Evolutionary conservation across 1,140 invertebrate species (phyloP).

Genomic region (Drosophila sp.): DNA sequence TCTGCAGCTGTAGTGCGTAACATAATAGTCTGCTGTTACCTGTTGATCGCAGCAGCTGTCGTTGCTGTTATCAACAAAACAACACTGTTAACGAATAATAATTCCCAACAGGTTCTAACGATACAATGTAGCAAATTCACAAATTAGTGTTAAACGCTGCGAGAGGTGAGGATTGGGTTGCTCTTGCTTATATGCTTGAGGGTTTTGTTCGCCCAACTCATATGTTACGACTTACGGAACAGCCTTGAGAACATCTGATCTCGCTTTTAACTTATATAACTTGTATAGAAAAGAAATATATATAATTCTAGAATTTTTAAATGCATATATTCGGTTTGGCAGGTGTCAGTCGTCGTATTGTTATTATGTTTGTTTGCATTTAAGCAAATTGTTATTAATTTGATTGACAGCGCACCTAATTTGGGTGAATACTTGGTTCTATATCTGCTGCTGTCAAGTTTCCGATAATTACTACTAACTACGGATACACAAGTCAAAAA

Average conservation of each 20-base stretch:
- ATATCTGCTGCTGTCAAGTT: conserved; percentile 36
- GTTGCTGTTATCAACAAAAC: conserved; percentile 1
- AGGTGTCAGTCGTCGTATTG: conserved; percentile 42
- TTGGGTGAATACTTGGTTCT: conserved; percentile 31
- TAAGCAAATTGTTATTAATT: conserved; percentile 35
- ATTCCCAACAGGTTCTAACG: conserved; percentile 63
- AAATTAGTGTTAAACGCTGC: fast-evolving
- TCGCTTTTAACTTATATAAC: conserved; percentile 45
- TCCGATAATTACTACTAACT: conserved; percentile 65
- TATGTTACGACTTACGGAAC: conserved; percentile 73
- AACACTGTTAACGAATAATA: neutral
- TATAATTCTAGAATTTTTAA: neutral
- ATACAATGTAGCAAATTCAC: neutral
- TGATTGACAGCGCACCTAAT: conserved; percentile 72
- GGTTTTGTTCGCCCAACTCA: conserved; percentile 74
- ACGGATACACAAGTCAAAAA: conserved; percentile 60
- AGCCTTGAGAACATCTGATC: conserved; percentile 75
- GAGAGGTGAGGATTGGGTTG: conserved; percentile 73
- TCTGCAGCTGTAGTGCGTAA: neutral
- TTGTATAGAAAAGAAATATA: neutral
- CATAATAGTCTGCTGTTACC: conserved; percentile 4
- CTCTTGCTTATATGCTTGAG: conserved; percentile 67
- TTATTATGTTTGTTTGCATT: conserved; percentile 18
- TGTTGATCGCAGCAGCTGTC: conserved; percentile 9
- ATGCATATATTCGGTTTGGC: conserved; percentile 9